A percentile compares a stretch with the other conserved stretches of the same genome.
Conservation (phyloP, 2,113 vertebrate genomes). For the Halcyon senegalensis region DNA sequence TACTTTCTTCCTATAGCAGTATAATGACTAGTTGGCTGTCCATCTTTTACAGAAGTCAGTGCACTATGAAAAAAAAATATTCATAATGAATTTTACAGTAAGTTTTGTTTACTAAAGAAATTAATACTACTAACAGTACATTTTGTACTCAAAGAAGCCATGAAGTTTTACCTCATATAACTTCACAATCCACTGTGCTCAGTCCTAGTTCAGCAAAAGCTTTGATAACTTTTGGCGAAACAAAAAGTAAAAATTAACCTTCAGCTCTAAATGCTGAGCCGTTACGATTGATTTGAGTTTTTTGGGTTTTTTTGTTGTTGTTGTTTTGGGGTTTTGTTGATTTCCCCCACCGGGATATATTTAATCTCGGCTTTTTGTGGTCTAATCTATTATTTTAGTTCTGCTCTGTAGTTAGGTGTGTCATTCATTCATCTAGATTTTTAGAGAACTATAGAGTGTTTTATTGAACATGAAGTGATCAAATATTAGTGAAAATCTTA, state of each 20-base stretch:
- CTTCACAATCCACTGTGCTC: not conserved
- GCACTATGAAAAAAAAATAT: not conserved
- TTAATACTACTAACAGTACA: not conserved
- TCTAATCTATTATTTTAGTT: not conserved
- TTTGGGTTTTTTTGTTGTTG: not conserved
- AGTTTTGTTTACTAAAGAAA: not conserved
- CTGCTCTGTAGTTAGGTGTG: not conserved
- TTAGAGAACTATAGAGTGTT: not conserved
- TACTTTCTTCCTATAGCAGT: not conserved
- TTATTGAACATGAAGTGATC: not conserved
- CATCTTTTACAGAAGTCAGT: not conserved
- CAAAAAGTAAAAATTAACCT: not conserved
- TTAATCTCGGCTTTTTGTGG: not conserved
- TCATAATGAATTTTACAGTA: not conserved
- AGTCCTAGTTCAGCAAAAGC: not conserved
- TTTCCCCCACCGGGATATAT: not conserved
- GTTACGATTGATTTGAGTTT: accelerated
- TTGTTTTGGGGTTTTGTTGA: no score
- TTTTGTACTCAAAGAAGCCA: not conserved
- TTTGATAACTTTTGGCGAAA: not conserved
- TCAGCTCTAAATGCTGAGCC: not conserved
- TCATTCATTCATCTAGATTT: not conserved
- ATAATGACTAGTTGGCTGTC: not conserved
- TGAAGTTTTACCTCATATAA: not conserved
- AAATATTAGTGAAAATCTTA: not conserved